A percentile compares a stretch with the other conserved stretches of the same genome.
phyloP scores from a whole-genome alignment of 2,113 vertebrate species.

The Pongo pygmaeus region DNA sequence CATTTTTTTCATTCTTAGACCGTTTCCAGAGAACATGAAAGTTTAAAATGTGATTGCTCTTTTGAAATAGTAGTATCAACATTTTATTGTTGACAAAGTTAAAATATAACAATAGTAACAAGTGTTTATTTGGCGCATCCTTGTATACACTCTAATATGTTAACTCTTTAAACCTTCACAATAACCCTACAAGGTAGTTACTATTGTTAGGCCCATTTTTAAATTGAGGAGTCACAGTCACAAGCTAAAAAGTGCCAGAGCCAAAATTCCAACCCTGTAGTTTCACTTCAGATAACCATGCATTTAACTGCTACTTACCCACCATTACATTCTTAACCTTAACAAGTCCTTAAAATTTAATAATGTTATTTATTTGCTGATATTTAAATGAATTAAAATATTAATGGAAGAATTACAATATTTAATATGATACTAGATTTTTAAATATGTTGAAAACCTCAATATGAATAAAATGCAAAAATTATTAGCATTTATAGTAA shows the following conservation, averaged over 20 bases:
- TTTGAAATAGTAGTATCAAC: neutral
- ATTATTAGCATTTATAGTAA: neutral
- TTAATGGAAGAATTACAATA: conserved; percentile 15
- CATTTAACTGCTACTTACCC: neutral
- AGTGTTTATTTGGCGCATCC: neutral
- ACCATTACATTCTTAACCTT: neutral
- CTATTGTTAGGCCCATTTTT: neutral
- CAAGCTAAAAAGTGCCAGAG: neutral
- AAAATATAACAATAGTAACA: conserved; percentile 18
- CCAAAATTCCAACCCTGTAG: neutral
- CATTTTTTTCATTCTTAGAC: conserved; percentile 12
- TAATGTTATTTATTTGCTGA: neutral
- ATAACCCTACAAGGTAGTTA: neutral
- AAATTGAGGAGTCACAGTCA: neutral
- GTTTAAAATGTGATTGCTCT: conserved; percentile 13
- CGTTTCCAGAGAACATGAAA: neutral
- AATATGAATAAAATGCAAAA: conserved; percentile 13
- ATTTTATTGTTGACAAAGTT: conserved; percentile 12
- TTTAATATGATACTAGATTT: conserved; percentile 3
- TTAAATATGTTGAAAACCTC: neutral
- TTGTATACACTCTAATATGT: neutral
- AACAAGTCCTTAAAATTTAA: neutral
- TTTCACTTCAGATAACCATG: neutral
- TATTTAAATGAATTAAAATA: conserved; percentile 38
- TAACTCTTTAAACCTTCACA: conserved; percentile 5